phyloP scores from a whole-genome alignment of 2,797 vertebrate species.

The Chelmon rostratus region DNA sequence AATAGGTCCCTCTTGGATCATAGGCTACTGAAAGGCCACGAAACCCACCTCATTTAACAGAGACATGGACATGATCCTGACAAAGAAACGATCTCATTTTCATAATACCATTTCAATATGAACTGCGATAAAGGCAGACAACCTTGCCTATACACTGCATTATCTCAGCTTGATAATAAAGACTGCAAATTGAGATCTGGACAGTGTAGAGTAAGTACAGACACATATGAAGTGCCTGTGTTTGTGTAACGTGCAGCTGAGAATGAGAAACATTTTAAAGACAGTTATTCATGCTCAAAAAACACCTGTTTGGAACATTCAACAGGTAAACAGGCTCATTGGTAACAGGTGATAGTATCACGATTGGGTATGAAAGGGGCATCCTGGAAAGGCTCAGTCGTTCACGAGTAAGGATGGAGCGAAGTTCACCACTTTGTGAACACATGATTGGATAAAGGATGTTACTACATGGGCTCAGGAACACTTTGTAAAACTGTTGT shows the following conservation, averaged over 20 bases:
- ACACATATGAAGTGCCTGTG: background rate
- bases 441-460: too few relatives aligned
- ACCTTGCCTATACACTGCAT: conserved; percentile 11
- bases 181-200: conserved; percentile 20
- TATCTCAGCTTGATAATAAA: conserved; percentile 29
- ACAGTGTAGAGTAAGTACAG: background rate
- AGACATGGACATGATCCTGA: conserved; percentile 68
- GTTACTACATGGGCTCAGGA: too few relatives aligned
- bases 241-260: conserved; percentile 13
- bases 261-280: conserved; percentile 15
- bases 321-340: too few relatives aligned
- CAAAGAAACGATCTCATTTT: conserved; percentile 62
- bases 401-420: too few relatives aligned
- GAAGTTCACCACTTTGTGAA: too few relatives aligned
- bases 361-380: too few relatives aligned
- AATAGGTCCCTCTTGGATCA: conserved; percentile 82
- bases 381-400: too few relatives aligned
- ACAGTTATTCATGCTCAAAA: background rate
- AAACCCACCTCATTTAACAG: conserved; percentile 76
- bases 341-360: too few relatives aligned
- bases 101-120: conserved; percentile 58
- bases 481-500: too few relatives aligned
- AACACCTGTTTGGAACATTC: too few relatives aligned
- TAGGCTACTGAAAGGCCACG: conserved; percentile 75
- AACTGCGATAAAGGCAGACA: conserved; percentile 57